Percentiles rank a stretch among this genome's conserved stretches.
phyloP scores from a whole-genome alignment of 1,140 invertebrate genomes.

The Drosophila bocqueti region DNA sequence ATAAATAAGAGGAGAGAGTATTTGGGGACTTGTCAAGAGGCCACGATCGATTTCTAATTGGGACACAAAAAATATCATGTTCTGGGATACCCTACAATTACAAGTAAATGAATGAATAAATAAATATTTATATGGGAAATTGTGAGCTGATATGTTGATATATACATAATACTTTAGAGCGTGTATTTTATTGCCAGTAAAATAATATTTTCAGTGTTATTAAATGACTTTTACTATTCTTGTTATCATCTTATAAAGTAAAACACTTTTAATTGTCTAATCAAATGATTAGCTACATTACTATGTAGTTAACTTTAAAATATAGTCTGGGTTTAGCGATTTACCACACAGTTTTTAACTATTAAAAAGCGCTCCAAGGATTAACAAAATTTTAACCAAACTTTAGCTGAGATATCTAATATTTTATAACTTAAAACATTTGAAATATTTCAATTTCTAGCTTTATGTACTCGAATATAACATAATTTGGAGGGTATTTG shows the following conservation, averaged over 20 bases:
- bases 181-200: background rate
- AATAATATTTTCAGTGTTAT: too few species aligned
- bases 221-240: background rate
- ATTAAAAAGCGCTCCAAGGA: background rate
- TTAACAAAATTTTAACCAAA: too few species aligned
- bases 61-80: background rate
- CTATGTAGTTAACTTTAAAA: too few species aligned
- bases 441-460: background rate
- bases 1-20: background rate
- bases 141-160: background rate
- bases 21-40: background rate
- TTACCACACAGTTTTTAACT: background rate
- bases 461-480: background rate
- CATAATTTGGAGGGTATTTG: slow-evolving; percentile 11
- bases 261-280: background rate
- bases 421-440: background rate
- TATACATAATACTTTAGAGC: too few species aligned
- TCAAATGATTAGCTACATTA: background rate
- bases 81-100: slow-evolving; percentile 12
- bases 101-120: background rate
- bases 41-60: slow-evolving; percentile 19
- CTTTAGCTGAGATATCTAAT: too few species aligned
- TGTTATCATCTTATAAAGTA: background rate
- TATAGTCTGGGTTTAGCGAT: background rate
- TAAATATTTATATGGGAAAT: background rate